A percentile compares a stretch with the other conserved stretches of the same genome.
Conservation (phyloP, 2,113 vertebrate genomes). For the Oncorhynchus masou region DNA sequence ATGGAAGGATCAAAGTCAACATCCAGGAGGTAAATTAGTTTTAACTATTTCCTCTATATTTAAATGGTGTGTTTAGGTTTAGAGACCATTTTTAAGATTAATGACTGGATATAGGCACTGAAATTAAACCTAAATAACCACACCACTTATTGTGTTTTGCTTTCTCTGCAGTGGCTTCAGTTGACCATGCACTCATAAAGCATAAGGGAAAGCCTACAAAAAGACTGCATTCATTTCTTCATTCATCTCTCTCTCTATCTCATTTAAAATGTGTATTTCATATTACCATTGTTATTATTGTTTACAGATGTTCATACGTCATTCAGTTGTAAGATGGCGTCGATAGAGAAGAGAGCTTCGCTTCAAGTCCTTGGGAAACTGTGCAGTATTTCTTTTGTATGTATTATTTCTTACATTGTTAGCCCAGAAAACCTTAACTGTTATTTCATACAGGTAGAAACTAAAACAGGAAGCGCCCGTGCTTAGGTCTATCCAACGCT, state of each 20-base stretch:
- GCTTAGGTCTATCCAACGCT: no score
- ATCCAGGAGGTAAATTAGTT: constrained; percentile 79
- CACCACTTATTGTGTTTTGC: constrained; percentile 5
- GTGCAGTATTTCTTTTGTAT: no score
- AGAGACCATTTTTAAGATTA: background rate
- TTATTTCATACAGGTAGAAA: no score
- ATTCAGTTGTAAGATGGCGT: background rate
- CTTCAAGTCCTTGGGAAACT: no score
- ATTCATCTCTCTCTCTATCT: background rate
- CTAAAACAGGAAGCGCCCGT: no score
- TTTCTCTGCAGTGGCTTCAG: constrained; percentile 76
- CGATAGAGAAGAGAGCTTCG: no score
- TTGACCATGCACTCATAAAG: constrained; percentile 81
- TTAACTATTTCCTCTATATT: background rate
- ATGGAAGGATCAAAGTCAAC: constrained; percentile 82
- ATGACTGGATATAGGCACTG: background rate
- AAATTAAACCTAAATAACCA: background rate
- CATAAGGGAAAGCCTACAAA: background rate
- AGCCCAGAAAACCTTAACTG: no score
- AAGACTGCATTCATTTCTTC: background rate
- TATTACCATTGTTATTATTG: background rate
- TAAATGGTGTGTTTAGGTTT: no score
- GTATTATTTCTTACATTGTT: no score
- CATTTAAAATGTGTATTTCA: background rate
- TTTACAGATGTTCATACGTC: background rate